These are phyloP conservation scores for Fabriciana adippe DNA, from an alignment of 2,888 invertebrate genomes.

Conservation along the genomic window DNA sequence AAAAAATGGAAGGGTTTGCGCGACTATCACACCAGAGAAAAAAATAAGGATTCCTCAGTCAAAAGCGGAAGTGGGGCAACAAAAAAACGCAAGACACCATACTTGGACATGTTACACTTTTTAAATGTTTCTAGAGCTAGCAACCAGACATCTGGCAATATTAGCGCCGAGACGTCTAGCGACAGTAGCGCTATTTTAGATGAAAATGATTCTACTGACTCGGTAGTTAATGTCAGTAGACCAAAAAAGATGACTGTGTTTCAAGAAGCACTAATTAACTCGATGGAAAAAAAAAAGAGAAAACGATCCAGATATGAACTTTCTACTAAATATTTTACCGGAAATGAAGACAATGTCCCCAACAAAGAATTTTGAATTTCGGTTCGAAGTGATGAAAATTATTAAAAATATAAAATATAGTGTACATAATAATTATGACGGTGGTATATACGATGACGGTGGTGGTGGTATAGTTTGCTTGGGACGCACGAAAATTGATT, in stretches of 20 bases:
- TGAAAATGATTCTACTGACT: constrained; percentile 36
- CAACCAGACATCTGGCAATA: background rate
- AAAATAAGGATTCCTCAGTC: constrained; percentile 41
- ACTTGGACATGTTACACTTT: constrained; percentile 40
- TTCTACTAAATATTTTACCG: constrained; percentile 41
- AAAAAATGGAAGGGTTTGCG: constrained; percentile 51
- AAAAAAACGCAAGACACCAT: constrained; percentile 41
- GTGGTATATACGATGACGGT: too few relatives aligned
- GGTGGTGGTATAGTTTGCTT: too few relatives aligned
- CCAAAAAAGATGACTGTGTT: constrained; percentile 40
- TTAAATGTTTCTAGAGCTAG: constrained; percentile 37
- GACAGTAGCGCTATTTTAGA: constrained; percentile 24
- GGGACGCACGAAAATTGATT: background rate
- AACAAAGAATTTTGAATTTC: constrained; percentile 43
- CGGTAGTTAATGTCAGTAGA: constrained; percentile 14
- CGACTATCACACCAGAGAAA: constrained; percentile 47
- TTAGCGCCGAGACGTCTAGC: constrained; percentile 27
- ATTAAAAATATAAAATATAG: constrained; percentile 31
- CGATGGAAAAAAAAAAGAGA: constrained; percentile 37
- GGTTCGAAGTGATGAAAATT: constrained; percentile 43
- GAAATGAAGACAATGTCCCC: constrained; percentile 43
- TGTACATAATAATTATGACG: constrained; percentile 36
- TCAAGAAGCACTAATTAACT: constrained; percentile 39
- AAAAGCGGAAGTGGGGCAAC: constrained; percentile 38
- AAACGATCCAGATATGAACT: constrained; percentile 32